Evolutionary conservation across 1,140 invertebrate genomes (phyloP), one percentile per base, ranked within the genome.

Genomic region (Tetramorium alpestre): DNA sequence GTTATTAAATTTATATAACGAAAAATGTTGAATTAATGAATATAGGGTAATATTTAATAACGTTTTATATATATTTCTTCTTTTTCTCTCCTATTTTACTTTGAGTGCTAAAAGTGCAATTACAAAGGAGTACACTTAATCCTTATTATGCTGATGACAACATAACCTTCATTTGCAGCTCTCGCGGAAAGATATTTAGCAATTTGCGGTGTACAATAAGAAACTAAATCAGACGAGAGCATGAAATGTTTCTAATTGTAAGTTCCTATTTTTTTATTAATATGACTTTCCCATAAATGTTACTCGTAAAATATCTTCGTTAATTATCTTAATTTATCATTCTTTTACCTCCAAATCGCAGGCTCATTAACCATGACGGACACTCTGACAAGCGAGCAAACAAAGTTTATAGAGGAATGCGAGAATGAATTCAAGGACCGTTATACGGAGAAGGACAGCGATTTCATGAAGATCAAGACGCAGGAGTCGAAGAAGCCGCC

Each of bases 401-500:
- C 94, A 5, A 92, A 93, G 38, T 96, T 96, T 76, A 81, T 96
- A 25, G 93, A 93, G 49, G 93, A 96, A 88, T 96, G 96, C 81
- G 96, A 96, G 76, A 88, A 94, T 25, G 96, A 96, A 89, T 96
- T 96, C 86, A 90, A 92, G 38, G 85, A 93, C 85, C 95, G 96
- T 69, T 96, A 95, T 72, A 96, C 96, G 33, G 95, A 96, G 16
- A 92, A 94, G 3, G 96, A 96, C 91, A 84, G 75, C 41, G 95
- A 96, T 44, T 96, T 96, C 87, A 93, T 95, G 88, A 93, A 94
- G 54, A 91, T 95, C 3, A 95, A 95, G 69, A 87, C 89, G 13
- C 87, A 92, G 44, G 88, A 93, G 3, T n/a, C 89, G 18, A 88
- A 89, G 16, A 92, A 92, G 18, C 96, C 96, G 18, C 96, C 96